Conservation (phyloP, 2,888 invertebrate genomes). For the Volucella bombylans region DNA sequence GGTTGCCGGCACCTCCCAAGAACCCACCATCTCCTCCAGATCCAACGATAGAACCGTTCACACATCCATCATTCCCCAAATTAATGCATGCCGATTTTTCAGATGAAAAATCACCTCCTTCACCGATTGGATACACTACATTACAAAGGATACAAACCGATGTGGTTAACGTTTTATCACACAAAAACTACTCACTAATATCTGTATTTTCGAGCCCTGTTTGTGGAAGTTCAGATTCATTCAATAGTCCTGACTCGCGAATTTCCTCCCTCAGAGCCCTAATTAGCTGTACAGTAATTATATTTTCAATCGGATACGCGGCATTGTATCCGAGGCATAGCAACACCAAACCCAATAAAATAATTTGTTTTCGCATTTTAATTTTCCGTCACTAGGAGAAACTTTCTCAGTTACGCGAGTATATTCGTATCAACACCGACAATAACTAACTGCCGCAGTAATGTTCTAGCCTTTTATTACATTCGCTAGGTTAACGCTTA, state of each 20-base stretch:
- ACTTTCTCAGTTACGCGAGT: not conserved
- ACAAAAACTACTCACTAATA: constrained; percentile 26
- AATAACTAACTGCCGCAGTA: constrained; percentile 40
- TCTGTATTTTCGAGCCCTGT: constrained; percentile 4
- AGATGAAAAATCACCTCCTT: constrained; percentile 8
- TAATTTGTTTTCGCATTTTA: constrained; percentile 35
- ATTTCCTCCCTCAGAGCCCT: constrained; percentile 46
- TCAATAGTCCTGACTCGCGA: constrained; percentile 11
- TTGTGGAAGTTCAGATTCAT: constrained; percentile 13
- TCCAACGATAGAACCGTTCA: constrained; percentile 83
- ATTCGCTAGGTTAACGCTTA: constrained; percentile 29
- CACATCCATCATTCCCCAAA: constrained; percentile 84
- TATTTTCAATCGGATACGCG: constrained; percentile 45
- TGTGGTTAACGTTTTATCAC: not conserved
- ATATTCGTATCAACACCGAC: constrained; percentile 12
- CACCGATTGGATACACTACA: constrained; percentile 13
- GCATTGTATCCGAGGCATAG: constrained; percentile 25
- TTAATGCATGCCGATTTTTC: constrained; percentile 77
- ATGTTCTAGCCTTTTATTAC: constrained; percentile 57
- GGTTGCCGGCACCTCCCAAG: constrained; percentile 82
- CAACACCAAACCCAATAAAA: constrained; percentile 43
- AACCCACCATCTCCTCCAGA: constrained; percentile 83
- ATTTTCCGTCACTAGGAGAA: constrained; percentile 13
- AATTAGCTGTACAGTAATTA: constrained; percentile 19
- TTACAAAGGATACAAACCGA: not conserved